These are phyloP conservation scores for Tinea pellionella DNA, from an alignment of 2,888 invertebrate species.

Conservation along the genomic window DNA sequence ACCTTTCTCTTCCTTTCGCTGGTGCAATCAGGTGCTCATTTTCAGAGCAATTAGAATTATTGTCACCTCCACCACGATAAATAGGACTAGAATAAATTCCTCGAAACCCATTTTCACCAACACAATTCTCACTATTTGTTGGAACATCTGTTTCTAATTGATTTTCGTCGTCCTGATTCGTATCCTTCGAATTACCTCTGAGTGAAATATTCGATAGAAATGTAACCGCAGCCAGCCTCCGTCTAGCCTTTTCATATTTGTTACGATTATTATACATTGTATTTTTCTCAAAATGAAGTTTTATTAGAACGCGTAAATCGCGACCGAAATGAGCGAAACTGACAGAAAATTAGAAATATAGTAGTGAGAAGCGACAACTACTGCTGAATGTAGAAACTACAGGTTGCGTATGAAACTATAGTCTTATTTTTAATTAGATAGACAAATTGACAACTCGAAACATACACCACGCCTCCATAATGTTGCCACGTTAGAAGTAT, in stretches of 20 bases:
- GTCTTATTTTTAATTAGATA: no score
- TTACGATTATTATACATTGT: slow-evolving; percentile 46
- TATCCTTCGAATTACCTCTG: slow-evolving; percentile 87
- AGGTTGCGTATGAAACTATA: no score
- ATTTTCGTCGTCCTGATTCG: slow-evolving; percentile 37
- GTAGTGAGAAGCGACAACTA: no score
- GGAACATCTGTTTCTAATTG: slow-evolving; percentile 22
- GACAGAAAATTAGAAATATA: no score
- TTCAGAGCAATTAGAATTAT: slow-evolving; percentile 78
- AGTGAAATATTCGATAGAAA: slow-evolving; percentile 96
- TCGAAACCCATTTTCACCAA: slow-evolving; percentile 37
- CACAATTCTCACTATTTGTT: slow-evolving; percentile 30
- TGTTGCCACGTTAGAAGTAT: no score
- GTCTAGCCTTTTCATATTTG: slow-evolving; percentile 76
- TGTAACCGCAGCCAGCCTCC: slow-evolving; percentile 91
- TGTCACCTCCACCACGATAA: slow-evolving; percentile 45
- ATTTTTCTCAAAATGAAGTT: not conserved
- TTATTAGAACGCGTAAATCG: not conserved
- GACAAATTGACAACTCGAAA: no score
- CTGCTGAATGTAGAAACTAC: no score
- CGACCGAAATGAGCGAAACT: not conserved
- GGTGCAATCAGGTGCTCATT: slow-evolving; percentile 79
- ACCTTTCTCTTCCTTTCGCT: slow-evolving; percentile 75
- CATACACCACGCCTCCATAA: no score
- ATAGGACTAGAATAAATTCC: slow-evolving; percentile 46